These are phyloP conservation scores for Beris morrisii DNA, from an alignment of 2,888 invertebrate species.

Conservation along the genomic window DNA sequence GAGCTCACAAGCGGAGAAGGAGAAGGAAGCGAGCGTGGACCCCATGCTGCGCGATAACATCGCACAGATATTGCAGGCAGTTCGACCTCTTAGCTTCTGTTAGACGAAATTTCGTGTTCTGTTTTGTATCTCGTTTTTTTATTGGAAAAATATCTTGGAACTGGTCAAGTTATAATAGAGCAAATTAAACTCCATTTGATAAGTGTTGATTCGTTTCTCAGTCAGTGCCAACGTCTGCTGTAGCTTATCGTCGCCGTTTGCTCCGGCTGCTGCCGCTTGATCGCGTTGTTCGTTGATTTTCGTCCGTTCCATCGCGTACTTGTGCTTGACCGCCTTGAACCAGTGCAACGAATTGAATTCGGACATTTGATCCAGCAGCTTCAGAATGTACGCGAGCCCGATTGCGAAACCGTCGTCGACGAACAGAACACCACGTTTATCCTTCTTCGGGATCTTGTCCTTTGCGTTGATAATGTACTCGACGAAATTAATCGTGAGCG, in stretches of 20 bases:
- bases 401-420: slow-evolving; percentile 99
- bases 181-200: slow-evolving; percentile 83
- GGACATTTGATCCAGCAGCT: slow-evolving; percentile 80
- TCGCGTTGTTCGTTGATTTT: slow-evolving; percentile 57
- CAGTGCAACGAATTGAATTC: slow-evolving; percentile 93
- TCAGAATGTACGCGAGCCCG: slow-evolving; percentile 90
- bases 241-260: slow-evolving; percentile 74
- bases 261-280: neutral
- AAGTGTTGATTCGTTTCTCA: slow-evolving; percentile 77
- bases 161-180: slow-evolving; percentile 90
- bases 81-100: slow-evolving; percentile 55
- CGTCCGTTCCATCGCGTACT: slow-evolving; percentile 67
- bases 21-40: slow-evolving; percentile 51
- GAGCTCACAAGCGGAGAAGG: slow-evolving; percentile 55
- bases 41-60: slow-evolving; percentile 54
- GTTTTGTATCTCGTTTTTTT: no score
- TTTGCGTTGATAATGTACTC: slow-evolving; percentile 91
- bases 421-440: slow-evolving; percentile 74
- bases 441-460: slow-evolving; percentile 87
- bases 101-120: slow-evolving; percentile 42
- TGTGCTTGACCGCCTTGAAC: slow-evolving; percentile 84
- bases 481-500: slow-evolving; percentile 90
- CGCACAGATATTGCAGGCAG: slow-evolving; percentile 50
- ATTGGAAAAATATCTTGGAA: slow-evolving; percentile 92
- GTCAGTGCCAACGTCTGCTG: slow-evolving; percentile 90